Percentiles rank a stretch among this genome's conserved stretches.
These are phyloP conservation scores for Rousettus leschenaultii DNA, from an alignment of 2,113 vertebrate species.

Conservation along the genomic window DNA sequence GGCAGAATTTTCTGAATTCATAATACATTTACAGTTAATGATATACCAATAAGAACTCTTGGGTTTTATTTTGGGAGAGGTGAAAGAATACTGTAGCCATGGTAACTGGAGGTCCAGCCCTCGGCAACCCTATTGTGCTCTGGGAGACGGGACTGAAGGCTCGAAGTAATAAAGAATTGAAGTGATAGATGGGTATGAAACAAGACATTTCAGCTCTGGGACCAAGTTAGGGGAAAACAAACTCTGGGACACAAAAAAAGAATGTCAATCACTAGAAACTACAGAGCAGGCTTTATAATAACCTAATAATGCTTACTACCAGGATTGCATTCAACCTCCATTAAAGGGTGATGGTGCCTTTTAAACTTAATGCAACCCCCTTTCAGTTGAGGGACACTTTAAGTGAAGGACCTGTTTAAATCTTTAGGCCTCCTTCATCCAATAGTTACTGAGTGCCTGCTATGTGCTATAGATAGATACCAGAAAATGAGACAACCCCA, in stretches of 20 bases:
- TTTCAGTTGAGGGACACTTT: neutral
- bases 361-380: neutral
- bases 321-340: neutral
- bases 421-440: neutral
- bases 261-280: neutral
- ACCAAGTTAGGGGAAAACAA: neutral
- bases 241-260: neutral
- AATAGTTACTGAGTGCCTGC: neutral
- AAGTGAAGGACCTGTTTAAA: neutral
- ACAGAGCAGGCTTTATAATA: neutral
- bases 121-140: neutral
- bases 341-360: neutral
- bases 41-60: neutral
- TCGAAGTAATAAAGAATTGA: conserved; percentile 18
- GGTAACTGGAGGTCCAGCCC: neutral
- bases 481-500: neutral
- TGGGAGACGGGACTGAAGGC: neutral
- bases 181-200: neutral
- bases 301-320: neutral
- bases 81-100: neutral
- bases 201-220: neutral
- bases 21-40: neutral
- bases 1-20: neutral
- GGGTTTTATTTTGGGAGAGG: conserved; percentile 21
- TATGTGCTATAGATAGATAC: neutral